These are phyloP conservation scores for Tympanoctomys barrerae DNA, from an alignment of 2,797 vertebrate genomes.

Conservation along the genomic window DNA sequence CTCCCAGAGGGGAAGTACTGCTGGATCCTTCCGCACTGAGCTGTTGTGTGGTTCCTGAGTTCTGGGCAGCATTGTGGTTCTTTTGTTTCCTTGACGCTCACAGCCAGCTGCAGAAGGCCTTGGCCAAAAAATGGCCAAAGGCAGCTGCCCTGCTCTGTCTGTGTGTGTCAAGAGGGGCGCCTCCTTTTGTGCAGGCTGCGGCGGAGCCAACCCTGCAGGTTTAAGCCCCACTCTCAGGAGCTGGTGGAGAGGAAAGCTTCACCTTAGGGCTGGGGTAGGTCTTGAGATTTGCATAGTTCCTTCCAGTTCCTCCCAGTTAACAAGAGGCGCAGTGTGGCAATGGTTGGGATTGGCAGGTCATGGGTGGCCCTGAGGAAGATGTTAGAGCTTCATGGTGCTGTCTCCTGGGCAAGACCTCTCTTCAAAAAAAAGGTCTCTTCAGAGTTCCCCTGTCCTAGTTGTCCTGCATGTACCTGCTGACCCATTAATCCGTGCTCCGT, in stretches of 20 bases:
- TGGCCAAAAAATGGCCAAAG: neutral
- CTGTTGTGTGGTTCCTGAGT: neutral
- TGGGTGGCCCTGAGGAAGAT: neutral
- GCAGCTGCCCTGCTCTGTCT: neutral
- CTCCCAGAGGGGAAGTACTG: neutral
- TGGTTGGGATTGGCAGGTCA: no score
- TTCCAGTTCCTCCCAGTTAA: neutral
- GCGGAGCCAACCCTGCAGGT: neutral
- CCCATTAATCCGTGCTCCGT: neutral
- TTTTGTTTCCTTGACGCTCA: constrained; percentile 5
- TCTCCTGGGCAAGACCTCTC: neutral
- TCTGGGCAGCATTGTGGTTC: neutral
- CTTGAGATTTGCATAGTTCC: neutral
- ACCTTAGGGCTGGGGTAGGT: neutral
- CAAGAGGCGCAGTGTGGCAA: neutral
- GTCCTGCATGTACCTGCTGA: neutral
- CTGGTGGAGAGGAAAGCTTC: neutral
- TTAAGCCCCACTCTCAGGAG: neutral
- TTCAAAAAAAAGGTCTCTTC: neutral
- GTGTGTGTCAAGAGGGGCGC: neutral
- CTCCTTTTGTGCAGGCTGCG: neutral
- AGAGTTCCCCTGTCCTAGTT: neutral
- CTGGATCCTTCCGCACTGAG: neutral
- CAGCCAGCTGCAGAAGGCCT: neutral
- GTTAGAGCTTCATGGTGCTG: neutral